Evolutionary conservation across 1,140 invertebrate species (phyloP), one percentile per base, ranked within the genome.

Genomic region (Temnothorax curvispinosus): DNA sequence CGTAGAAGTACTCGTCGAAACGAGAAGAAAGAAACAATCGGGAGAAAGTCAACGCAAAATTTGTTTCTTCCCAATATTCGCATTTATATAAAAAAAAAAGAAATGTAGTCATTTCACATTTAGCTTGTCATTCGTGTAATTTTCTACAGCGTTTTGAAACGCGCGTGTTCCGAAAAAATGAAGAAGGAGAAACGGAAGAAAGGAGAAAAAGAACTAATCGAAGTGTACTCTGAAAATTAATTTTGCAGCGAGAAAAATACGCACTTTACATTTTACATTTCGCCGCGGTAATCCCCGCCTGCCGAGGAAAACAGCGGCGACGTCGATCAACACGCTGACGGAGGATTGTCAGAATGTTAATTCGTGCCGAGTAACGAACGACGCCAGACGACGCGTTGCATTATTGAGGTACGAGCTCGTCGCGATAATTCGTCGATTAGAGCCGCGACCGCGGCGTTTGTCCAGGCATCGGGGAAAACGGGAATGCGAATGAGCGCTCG

Each of bases 281-380:
- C 80, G 41, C 27, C 44, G 32, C 44, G 32, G 13, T 60, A 60
- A 84, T 84, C 58, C 41, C 56, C 47, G 80, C 18, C 56, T 35
- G 67, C 8, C 38, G 52, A 67, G 44, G 56, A 84, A 82, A 84
- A 74, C 38, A 84, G 54, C 65, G 54, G 80, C 67, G 52, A 75
- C 69, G 80, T 75, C 67, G 80, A 84, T 84, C 69, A 84, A 84
- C 80, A 72, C 21, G 47, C 41, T 74, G 54, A 75, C 69, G 69
- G 54, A 84, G 69, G 72, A 84, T 84, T 71, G 80, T 56, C 69
- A 60, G 69, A 32, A 84, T 75, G 80, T 84, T 74, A 84, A 84
- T 75, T 84, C 69, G 64, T 54, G 80, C 7, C 13, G 50, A 72
- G 52, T 18, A 75, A 60, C 52, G 38, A 60, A 27, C 65, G 64